Evolutionary conservation across 2,113 vertebrate species (phyloP).

Genomic region (Vicugna pacos): DNA sequence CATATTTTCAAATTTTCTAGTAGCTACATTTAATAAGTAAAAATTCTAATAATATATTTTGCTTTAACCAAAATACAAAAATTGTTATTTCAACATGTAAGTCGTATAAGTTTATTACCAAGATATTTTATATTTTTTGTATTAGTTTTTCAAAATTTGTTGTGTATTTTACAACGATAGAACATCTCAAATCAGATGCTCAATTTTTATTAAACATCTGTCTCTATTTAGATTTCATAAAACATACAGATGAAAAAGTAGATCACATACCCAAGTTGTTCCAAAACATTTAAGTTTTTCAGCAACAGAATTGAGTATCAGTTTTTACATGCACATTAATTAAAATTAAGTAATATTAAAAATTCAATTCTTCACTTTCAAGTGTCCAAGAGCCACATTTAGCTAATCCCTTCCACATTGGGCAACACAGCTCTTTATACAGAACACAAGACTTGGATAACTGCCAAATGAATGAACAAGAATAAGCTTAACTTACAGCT

Average conservation of each 20-base stretch:
- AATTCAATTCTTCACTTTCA: background rate
- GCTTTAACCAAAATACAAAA: background rate
- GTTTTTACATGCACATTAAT: background rate
- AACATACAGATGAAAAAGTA: background rate
- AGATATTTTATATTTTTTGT: background rate
- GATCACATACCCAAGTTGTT: background rate
- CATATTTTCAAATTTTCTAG: background rate
- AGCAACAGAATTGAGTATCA: background rate
- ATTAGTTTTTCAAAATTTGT: background rate
- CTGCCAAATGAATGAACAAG: background rate
- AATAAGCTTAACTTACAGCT: background rate
- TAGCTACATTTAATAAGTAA: background rate
- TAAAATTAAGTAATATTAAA: slow-evolving; percentile 38
- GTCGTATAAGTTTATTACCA: background rate
- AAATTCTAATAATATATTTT: slow-evolving; percentile 28
- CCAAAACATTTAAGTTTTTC: background rate
- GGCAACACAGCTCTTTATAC: background rate
- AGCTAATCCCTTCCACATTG: background rate
- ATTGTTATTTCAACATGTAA: background rate
- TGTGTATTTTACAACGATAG: background rate
- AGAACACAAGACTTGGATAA: background rate
- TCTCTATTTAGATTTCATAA: slow-evolving; percentile 41
- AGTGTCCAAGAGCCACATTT: background rate
- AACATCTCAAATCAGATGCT: background rate
- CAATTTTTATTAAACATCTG: slow-evolving; percentile 27